Conservation (phyloP, 2,888 invertebrate species). For the Lottia scabra region DNA sequence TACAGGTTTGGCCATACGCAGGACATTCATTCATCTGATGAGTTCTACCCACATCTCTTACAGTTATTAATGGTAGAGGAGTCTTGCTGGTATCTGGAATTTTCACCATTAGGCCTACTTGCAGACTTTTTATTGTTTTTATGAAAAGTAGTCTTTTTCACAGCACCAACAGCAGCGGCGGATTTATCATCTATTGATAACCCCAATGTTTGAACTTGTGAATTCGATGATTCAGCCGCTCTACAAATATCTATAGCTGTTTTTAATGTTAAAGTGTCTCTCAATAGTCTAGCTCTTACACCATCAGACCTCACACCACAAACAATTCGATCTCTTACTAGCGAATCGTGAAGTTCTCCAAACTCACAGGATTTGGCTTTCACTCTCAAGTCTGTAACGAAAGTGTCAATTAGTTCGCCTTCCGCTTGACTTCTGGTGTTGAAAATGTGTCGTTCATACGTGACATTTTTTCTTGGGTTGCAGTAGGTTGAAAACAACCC, state of each 20-base stretch:
- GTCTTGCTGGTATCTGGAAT: not conserved
- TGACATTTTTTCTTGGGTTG: too few relatives aligned
- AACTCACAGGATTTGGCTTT: too few relatives aligned
- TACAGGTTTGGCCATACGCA: slow-evolving; percentile 33
- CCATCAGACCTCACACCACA: slow-evolving; percentile 11
- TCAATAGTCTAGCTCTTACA: slow-evolving; percentile 10
- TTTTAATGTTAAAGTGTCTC: slow-evolving; percentile 13
- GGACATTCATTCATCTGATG: slow-evolving; percentile 33
- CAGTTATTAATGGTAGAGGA: slow-evolving; percentile 15
- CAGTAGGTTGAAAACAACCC: too few relatives aligned
- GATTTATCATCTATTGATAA: not conserved
- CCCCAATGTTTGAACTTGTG: slow-evolving; percentile 10
- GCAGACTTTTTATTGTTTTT: too few relatives aligned
- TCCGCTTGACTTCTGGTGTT: too few relatives aligned
- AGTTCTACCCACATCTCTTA: slow-evolving; percentile 27
- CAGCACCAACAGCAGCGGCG: too few relatives aligned
- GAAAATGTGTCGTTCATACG: too few relatives aligned
- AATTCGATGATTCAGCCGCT: slow-evolving; percentile 7
- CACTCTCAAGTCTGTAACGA: too few relatives aligned
- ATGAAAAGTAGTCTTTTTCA: too few relatives aligned
- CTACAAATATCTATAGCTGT: slow-evolving; percentile 18
- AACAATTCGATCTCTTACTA: slow-evolving; percentile 22
- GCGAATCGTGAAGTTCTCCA: not conserved
- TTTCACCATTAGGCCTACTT: too few relatives aligned
- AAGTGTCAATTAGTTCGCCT: too few relatives aligned